These are phyloP conservation scores for Moxostoma hubbsi DNA, from an alignment of 2,797 vertebrate genomes.

Conservation along the genomic window DNA sequence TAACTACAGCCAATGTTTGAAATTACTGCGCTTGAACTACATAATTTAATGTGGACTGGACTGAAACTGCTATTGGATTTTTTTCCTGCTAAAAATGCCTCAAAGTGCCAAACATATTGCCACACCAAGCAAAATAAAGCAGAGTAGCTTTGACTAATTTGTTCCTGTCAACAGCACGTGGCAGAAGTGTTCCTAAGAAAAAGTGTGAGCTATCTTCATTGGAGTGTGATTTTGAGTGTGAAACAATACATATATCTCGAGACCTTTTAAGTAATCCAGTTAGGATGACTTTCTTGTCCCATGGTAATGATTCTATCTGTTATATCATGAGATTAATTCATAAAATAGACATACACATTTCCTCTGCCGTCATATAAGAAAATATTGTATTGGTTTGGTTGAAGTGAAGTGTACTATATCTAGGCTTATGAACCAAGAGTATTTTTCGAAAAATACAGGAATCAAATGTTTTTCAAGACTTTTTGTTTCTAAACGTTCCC, in stretches of 20 bases:
- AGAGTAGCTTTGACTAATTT: slow-evolving; percentile 33
- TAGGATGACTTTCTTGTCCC: background rate
- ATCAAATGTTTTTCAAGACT: too few relatives aligned
- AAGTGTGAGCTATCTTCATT: slow-evolving; percentile 33
- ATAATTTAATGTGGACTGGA: slow-evolving; percentile 57
- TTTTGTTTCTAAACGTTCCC: too few relatives aligned
- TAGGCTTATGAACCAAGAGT: too few relatives aligned
- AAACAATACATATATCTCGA: slow-evolving; percentile 8
- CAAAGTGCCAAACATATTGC: slow-evolving; percentile 52
- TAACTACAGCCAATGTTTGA: slow-evolving; percentile 41
- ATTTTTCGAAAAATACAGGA: too few relatives aligned
- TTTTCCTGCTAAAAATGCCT: slow-evolving; percentile 34
- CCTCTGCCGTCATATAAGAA: background rate
- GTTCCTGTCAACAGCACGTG: background rate
- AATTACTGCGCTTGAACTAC: slow-evolving; percentile 56
- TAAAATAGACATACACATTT: background rate
- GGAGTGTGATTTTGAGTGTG: background rate
- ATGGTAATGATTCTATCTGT: background rate
- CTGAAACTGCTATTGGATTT: slow-evolving; percentile 45
- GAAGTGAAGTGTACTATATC: background rate
- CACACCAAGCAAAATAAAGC: slow-evolving; percentile 37
- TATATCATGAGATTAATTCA: background rate
- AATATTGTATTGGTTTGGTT: background rate
- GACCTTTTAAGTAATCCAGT: background rate
- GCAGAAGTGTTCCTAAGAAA: slow-evolving; percentile 17